A percentile compares a stretch with the other conserved stretches of the same genome.
Conservation (phyloP, 2,888 invertebrate genomes). For the Agrochola lota region DNA sequence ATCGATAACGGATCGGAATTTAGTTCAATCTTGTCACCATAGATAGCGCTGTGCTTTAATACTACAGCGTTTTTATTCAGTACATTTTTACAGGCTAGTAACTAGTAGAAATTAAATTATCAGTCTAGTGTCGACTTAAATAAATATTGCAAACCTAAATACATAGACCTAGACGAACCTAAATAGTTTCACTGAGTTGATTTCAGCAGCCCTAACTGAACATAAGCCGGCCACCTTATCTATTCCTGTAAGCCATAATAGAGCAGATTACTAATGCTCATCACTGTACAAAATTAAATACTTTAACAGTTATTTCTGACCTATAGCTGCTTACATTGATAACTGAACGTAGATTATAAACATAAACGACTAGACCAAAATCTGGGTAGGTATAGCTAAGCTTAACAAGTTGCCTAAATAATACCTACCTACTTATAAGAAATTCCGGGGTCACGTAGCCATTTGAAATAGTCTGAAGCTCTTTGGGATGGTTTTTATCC, state of each 20-base stretch:
- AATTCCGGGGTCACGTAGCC: neutral
- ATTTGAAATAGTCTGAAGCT: neutral
- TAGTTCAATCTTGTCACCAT: neutral
- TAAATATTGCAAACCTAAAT: neutral
- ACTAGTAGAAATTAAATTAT: too few relatives aligned
- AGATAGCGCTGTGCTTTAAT: slow-evolving; percentile 18
- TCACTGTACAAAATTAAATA: neutral
- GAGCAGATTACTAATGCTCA: neutral
- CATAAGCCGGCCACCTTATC: neutral
- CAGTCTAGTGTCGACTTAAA: neutral
- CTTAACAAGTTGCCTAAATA: neutral
- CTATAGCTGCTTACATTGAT: neutral
- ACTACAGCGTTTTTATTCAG: neutral
- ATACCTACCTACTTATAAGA: neutral
- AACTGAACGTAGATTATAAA: neutral
- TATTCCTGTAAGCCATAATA: neutral
- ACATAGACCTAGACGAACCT: neutral
- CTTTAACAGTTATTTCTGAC: neutral
- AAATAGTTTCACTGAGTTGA: neutral
- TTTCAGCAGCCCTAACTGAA: neutral
- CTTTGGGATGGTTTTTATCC: neutral
- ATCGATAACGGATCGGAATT: slow-evolving; percentile 21
- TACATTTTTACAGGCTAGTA: neutral
- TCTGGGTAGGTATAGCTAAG: neutral
- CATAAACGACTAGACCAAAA: neutral